Base-by-base conservation (phyloP, 1,140 invertebrate species). In the Drosophila orena region DNA sequence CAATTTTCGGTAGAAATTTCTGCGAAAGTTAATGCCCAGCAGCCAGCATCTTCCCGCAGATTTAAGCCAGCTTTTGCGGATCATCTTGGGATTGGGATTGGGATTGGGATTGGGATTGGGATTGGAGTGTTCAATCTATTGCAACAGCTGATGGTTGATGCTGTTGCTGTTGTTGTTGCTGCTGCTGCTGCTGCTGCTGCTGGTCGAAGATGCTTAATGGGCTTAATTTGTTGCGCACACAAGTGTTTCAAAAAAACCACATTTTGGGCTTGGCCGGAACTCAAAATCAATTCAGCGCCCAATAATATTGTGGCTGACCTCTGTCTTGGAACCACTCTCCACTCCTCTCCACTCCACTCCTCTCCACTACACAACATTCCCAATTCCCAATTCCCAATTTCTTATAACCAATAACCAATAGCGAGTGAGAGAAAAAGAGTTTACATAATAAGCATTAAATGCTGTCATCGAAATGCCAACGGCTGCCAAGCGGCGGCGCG, bases 371-470 rank as follows among this genome's bases (percentile, higher is more conserved):
- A 30, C 37, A 14, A 4, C n/a, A 34, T 52, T 22, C 37, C 24
- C 24, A 27, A 27, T 38, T 11, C n/a, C 37, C 11, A 44, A 14
- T 11, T 11, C 37, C 11, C 44, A 14, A 38, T 30, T 4, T 4
- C 24, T 4, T 4, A 4, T 24, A 24, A 24, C 24, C 24, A 27
- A 27, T 38, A 17, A n/a, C 37, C 7, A 52, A 53, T 12, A 38
- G 24, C 11, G 12, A 14, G 14, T 30, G 10, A 47, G 44, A 38
- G 30, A 60, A 78, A 75, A 72, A 73, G 53, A 73, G 71, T 66
- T 83, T 83, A 84, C 80, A 84, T 83, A 83, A 83, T 84, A 84
- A 49, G 59, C 76, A 83, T 83, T 83, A 83, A 83, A 83, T 83
- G 79, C 79, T 84, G 80, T 84, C 80, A 83, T 83, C 79, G 75